Conservation (phyloP, 2,797 vertebrate species). For the Takifugu ocellatus region DNA sequence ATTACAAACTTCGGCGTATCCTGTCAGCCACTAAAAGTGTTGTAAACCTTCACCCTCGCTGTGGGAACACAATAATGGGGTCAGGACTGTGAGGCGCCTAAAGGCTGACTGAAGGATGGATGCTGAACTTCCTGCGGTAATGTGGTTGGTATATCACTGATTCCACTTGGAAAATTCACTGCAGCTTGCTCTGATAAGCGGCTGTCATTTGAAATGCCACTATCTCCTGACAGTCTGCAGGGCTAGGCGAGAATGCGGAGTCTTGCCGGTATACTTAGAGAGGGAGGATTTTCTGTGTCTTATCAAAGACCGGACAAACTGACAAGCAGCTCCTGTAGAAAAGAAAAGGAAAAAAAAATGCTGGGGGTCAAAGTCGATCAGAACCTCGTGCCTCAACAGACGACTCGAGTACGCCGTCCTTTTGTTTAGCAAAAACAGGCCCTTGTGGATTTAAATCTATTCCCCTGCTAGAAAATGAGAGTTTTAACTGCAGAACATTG, state of each 20-base stretch:
- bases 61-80: too few relatives aligned
- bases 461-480: neutral
- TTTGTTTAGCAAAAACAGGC: conserved; percentile 32
- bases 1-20: conserved; percentile 40
- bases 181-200: conserved; percentile 69
- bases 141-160: conserved; percentile 47
- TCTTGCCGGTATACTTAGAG: conserved; percentile 46
- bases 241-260: conserved; percentile 64
- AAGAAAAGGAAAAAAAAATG: conserved; percentile 14
- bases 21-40: conserved; percentile 19
- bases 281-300: conserved; percentile 53
- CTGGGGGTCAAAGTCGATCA: conserved; percentile 59
- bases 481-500: too few relatives aligned
- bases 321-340: conserved; percentile 59
- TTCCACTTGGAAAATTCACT: conserved; percentile 51
- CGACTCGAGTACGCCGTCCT: conserved; percentile 25
- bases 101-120: conserved; percentile 26
- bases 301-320: conserved; percentile 59
- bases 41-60: too few relatives aligned
- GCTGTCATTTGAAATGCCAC: conserved; percentile 69
- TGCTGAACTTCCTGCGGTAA: conserved; percentile 39
- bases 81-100: neutral
- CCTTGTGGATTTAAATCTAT: conserved; percentile 20
- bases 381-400: conserved; percentile 25
- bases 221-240: conserved; percentile 72